A percentile compares a stretch with the other conserved stretches of the same genome.
phyloP scores from a whole-genome alignment of 92 coral and sea anemone species.

The Siderastrea radians region DNA sequence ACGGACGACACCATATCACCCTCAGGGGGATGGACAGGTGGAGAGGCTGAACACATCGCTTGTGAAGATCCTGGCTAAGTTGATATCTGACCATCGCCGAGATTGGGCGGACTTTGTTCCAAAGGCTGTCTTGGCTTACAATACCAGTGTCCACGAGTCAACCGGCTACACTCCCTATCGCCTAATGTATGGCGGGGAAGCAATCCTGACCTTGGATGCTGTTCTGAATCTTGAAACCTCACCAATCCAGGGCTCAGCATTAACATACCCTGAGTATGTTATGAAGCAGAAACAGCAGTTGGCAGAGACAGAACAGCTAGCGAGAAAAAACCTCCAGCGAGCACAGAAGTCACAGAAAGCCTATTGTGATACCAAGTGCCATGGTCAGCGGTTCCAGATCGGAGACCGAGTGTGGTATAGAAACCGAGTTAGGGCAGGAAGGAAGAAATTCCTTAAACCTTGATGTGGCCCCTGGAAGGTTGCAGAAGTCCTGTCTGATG shows the following conservation, averaged over 20 bases:
- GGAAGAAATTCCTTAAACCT: constrained; percentile 28
- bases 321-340: constrained; percentile 30
- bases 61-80: constrained; percentile 28
- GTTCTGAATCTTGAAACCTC: constrained; percentile 14
- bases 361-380: constrained; percentile 27
- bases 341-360: neutral
- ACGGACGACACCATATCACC: constrained; percentile 24
- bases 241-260: neutral
- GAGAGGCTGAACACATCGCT: constrained; percentile 44
- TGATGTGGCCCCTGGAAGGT: constrained; percentile 12
- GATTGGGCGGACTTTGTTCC: constrained; percentile 26
- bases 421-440: neutral
- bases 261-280: constrained; percentile 40
- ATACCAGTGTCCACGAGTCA: constrained; percentile 40
- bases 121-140: constrained; percentile 35
- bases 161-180: constrained; percentile 41
- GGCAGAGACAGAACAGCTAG: constrained; percentile 29
- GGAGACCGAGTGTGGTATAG: no score
- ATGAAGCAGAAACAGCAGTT: constrained; percentile 25
- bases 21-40: constrained; percentile 48
- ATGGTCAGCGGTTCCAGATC: neutral
- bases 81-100: neutral
- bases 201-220: constrained; percentile 35
- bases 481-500: constrained; percentile 40
- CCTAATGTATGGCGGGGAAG: constrained; percentile 44